phyloP scores from a whole-genome alignment of 1,140 invertebrate species.

The Druon quercuslanigerum region DNA sequence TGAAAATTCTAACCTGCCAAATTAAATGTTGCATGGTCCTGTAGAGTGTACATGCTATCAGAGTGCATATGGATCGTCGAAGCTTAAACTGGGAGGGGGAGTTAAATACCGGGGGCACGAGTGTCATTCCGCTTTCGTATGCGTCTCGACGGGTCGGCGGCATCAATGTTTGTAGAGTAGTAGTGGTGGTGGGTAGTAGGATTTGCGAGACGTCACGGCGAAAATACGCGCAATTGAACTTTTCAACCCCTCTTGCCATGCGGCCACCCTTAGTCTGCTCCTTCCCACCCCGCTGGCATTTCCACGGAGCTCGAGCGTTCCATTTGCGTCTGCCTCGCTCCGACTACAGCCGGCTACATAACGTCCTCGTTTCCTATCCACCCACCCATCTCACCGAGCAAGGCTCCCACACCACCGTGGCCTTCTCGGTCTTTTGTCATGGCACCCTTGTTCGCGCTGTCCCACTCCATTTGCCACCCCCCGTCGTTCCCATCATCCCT shows the following conservation, averaged over 20 bases:
- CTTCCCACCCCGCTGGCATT: slow-evolving; percentile 34
- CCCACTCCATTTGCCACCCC: slow-evolving; percentile 68
- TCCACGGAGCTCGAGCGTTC: slow-evolving; percentile 40
- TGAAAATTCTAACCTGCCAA: neutral
- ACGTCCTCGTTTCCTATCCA: slow-evolving; percentile 43
- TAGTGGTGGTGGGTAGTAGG: slow-evolving; percentile 61
- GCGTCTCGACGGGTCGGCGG: slow-evolving; percentile 38
- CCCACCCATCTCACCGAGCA: slow-evolving; percentile 47
- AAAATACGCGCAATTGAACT: slow-evolving; percentile 76
- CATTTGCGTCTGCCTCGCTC: slow-evolving; percentile 31
- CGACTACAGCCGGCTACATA: slow-evolving; percentile 41
- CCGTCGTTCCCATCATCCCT: slow-evolving; percentile 64
- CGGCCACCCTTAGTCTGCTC: slow-evolving; percentile 47
- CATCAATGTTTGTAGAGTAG: slow-evolving; percentile 41
- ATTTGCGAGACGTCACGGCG: slow-evolving; percentile 72
- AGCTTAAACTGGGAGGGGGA: slow-evolving; percentile 45
- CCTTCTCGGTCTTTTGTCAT: slow-evolving; percentile 72
- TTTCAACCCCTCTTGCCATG: slow-evolving; percentile 69
- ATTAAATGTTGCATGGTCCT: slow-evolving; percentile 3
- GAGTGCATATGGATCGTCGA: slow-evolving; percentile 47
- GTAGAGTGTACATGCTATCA: slow-evolving; percentile 31
- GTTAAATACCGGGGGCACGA: slow-evolving; percentile 61
- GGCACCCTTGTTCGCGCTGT: slow-evolving; percentile 72
- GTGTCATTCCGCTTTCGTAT: slow-evolving; percentile 61
- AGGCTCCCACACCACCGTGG: slow-evolving; percentile 44